Percentiles rank a stretch among this genome's conserved stretches.
phyloP scores from a whole-genome alignment of 2,888 invertebrate species.

The Spilarctia lutea region DNA sequence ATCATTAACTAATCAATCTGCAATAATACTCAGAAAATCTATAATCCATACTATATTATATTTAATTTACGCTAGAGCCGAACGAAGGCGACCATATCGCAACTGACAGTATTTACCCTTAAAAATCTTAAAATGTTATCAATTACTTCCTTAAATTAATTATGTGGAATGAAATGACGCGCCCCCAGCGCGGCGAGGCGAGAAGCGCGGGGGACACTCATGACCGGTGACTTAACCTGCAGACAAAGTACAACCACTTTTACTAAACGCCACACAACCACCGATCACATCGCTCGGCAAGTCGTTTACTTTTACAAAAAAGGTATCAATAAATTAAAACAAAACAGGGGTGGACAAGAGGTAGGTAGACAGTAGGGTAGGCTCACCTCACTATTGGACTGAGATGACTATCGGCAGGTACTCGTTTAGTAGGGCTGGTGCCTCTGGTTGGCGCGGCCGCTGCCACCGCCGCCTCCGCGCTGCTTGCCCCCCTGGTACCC shows the following conservation, averaged over 20 bases:
- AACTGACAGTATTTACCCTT: constrained; percentile 78
- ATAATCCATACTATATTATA: constrained; percentile 85
- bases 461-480: constrained; percentile 91
- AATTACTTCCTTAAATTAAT: constrained; percentile 83
- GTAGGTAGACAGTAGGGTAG: constrained; percentile 9
- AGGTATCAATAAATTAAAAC: neutral
- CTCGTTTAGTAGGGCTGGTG: constrained; percentile 93
- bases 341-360: constrained; percentile 2
- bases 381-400: constrained; percentile 83
- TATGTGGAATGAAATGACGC: constrained; percentile 86
- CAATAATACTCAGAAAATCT: constrained; percentile 86
- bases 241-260: constrained; percentile 57
- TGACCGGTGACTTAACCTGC: constrained; percentile 85
- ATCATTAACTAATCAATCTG: constrained; percentile 81
- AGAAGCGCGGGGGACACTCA: constrained; percentile 75
- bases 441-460: constrained; percentile 93
- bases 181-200: constrained; percentile 78
- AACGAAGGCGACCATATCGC: constrained; percentile 67
- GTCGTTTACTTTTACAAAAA: neutral
- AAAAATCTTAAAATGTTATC: constrained; percentile 77
- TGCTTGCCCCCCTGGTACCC: constrained; percentile 94
- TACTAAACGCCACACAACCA: constrained; percentile 5
- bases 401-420: constrained; percentile 83
- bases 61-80: constrained; percentile 77
- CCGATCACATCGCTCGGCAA: neutral